Conservation (phyloP, 1,140 invertebrate genomes). For the Ceratina australensis region DNA sequence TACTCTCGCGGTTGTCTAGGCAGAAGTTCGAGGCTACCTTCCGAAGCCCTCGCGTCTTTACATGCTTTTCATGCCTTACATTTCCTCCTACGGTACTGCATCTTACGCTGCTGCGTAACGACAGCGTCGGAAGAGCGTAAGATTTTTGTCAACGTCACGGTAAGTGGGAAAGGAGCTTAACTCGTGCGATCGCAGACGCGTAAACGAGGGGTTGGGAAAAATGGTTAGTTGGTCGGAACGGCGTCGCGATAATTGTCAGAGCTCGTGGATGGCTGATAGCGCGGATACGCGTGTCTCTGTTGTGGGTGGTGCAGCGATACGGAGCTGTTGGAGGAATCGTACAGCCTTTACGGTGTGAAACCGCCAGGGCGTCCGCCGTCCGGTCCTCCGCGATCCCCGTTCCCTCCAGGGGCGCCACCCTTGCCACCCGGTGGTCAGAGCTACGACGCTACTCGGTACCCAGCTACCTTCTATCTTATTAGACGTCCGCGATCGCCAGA, state of each 20-base stretch:
- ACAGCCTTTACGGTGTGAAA: slow-evolving; percentile 89
- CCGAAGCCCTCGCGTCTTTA: too few species aligned
- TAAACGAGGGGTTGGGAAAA: neutral
- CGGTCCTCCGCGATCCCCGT: slow-evolving; percentile 78
- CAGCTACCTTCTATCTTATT: slow-evolving; percentile 42
- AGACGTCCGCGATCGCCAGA: slow-evolving; percentile 15
- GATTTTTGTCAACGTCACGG: too few species aligned
- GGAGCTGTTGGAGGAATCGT: slow-evolving; percentile 87
- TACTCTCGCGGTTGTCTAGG: too few species aligned
- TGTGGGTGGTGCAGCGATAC: slow-evolving; percentile 83
- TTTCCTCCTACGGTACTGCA: too few species aligned
- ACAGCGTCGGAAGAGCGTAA: too few species aligned
- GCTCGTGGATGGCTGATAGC: slow-evolving; percentile 66
- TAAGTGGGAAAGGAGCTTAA: too few species aligned
- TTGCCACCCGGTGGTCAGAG: slow-evolving; percentile 79
- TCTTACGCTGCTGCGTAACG: too few species aligned
- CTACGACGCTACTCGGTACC: slow-evolving; percentile 82
- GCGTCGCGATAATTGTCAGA: neutral
- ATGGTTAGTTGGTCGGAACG: neutral
- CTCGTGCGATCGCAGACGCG: neutral
- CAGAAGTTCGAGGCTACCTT: too few species aligned
- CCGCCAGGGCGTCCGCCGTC: slow-evolving; percentile 82
- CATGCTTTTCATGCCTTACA: too few species aligned
- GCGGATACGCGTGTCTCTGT: slow-evolving; percentile 74
- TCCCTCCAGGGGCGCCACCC: slow-evolving; percentile 78